Base-by-base conservation (phyloP, 2,113 vertebrate species). In the Shinisaurus crocodilurus region DNA sequence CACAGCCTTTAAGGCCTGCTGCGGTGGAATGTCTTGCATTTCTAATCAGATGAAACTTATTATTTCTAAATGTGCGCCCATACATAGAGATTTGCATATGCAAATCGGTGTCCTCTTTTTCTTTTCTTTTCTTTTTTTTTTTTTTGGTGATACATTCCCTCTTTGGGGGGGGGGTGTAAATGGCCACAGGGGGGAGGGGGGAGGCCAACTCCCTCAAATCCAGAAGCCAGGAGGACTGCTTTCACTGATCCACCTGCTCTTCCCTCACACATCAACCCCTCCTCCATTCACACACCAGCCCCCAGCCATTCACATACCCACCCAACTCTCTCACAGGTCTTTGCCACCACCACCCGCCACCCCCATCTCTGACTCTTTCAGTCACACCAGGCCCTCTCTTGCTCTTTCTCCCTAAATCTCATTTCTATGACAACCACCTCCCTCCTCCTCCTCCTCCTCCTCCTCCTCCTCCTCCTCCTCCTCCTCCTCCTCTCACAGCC, bases 361-460 rank as follows among this genome's bases (percentile, higher is more conserved):
- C n/a, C 63, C 60, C 63, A 32, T 50, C 67, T 48, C 57, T 76
- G 87, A 65, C 90, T 86, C 91, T 94, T 94, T 85, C 90, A 82
- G 89, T 63, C 82, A 37, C 90, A 15, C 89, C 94, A 93, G 94
- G 83, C 83, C 89, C 83, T 57, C 83, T 80, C 75, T 80, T 90
- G 94, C 94, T 94, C 84, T 67, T 84, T 27, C 29, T 27, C 23
- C 91, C 93, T 82, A 63, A 84, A 94, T 89, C 83, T 2, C 6
- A 93, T 96, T 92, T 89, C 94, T 93, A 93, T 86, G 95, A 95
- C 77, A 94, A 96, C 92, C 3, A 82, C 91, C 86, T 87, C 93
- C 93, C 88, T 91, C 93, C 84, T 83, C 50, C 54, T 89, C 74
- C 9, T 3, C 65, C 25, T 45, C 43, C 45, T n/a, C n/a, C n/a